Percentiles rank a stretch among this genome's conserved stretches.
These are phyloP conservation scores for Grapholita molesta DNA, from an alignment of 1,140 invertebrate species.

Conservation along the genomic window DNA sequence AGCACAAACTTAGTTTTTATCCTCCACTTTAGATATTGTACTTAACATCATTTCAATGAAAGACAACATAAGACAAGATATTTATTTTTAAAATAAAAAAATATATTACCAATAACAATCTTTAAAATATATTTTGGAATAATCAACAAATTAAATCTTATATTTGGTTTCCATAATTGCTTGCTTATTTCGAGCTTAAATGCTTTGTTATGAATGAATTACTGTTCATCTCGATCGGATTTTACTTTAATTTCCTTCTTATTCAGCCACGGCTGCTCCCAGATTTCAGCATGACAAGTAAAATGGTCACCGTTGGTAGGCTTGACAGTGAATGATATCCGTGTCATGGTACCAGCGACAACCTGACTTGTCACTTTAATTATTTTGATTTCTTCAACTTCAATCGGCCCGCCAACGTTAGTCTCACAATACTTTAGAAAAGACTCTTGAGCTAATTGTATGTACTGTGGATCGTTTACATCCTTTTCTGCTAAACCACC, in stretches of 20 bases:
- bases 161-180: no score
- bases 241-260: conserved; percentile 23
- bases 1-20: no score
- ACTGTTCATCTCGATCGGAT: conserved; percentile 8
- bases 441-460: conserved; percentile 26
- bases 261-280: conserved; percentile 78
- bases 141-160: no score
- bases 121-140: no score
- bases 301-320: conserved; percentile 20
- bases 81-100: no score
- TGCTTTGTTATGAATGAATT: no score
- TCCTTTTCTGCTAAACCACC: conserved; percentile 21
- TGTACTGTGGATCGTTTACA: conserved; percentile 26
- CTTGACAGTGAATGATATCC: conserved; percentile 31
- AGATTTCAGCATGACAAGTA: conserved; percentile 75
- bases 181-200: no score
- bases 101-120: conserved; percentile 18
- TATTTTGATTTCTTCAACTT: conserved; percentile 13
- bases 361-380: conserved; percentile 30
- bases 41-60: no score
- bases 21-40: no score
- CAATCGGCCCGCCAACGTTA: background rate
- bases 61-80: no score
- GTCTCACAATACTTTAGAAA: conserved; percentile 23
- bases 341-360: conserved; percentile 32